phyloP scores from a whole-genome alignment of 2,888 invertebrate species.

The Tenthredo distinguenda region DNA sequence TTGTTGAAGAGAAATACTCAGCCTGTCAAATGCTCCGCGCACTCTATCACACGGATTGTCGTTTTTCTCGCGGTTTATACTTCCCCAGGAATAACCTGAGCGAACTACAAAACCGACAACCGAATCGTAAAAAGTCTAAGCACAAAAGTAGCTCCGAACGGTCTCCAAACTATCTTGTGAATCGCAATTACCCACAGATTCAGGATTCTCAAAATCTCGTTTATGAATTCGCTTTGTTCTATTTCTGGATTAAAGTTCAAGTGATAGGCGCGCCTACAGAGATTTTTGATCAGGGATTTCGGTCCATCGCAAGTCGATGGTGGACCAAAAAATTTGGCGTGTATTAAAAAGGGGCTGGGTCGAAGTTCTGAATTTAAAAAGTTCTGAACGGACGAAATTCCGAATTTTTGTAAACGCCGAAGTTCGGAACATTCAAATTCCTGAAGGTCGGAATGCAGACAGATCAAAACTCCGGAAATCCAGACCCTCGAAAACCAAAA shows the following conservation, averaged over 20 bases:
- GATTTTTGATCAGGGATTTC: background rate
- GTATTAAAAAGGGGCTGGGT: background rate
- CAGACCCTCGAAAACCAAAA: too few relatives aligned
- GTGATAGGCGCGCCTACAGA: background rate
- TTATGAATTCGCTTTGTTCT: background rate
- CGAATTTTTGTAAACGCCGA: too few relatives aligned
- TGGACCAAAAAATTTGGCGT: background rate
- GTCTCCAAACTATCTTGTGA: background rate
- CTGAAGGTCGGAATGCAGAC: too few relatives aligned
- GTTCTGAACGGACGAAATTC: too few relatives aligned
- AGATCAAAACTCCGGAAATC: too few relatives aligned
- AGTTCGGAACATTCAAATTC: too few relatives aligned
- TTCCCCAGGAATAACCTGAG: background rate
- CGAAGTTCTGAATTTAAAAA: too few relatives aligned
- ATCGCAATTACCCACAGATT: background rate
- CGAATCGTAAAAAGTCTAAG: background rate
- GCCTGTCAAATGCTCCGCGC: background rate
- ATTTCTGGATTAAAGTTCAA: background rate
- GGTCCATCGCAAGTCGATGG: background rate
- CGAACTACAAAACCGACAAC: background rate
- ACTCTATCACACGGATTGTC: background rate
- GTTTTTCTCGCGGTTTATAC: background rate
- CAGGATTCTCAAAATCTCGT: background rate
- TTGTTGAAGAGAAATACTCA: conserved; percentile 14
- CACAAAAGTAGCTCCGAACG: conserved; percentile 1